Percentiles rank a stretch among this genome's conserved stretches.
These are phyloP conservation scores for Galaxea fascicularis DNA, from an alignment of 92 coral and sea anemone species.

Conservation along the genomic window DNA sequence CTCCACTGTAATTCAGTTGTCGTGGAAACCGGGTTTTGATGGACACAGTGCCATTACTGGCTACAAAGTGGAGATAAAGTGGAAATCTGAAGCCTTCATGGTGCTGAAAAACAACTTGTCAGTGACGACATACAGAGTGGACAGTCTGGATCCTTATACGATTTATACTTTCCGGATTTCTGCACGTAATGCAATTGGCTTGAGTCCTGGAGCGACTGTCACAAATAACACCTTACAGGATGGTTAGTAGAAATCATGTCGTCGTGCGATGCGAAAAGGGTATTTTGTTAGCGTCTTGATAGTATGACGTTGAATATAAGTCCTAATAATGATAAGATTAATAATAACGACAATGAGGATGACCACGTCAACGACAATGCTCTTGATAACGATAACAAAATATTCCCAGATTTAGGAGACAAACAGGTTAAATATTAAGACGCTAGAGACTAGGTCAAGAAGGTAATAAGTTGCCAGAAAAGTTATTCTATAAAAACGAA, in stretches of 20 bases:
- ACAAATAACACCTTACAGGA: conserved; percentile 75
- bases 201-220: conserved; percentile 65
- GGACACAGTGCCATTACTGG: conserved; percentile 86
- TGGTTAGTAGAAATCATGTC: conserved; percentile 46
- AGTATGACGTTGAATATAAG: too few relatives aligned
- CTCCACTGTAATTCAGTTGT: conserved; percentile 78
- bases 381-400: too few relatives aligned
- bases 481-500: too few relatives aligned
- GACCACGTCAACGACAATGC: too few relatives aligned
- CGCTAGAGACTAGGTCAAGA: too few relatives aligned
- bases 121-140: conserved; percentile 49
- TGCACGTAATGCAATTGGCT: conserved; percentile 78
- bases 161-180: conserved; percentile 70
- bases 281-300: neutral
- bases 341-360: too few relatives aligned
- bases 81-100: conserved; percentile 24
- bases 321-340: too few relatives aligned
- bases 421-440: too few relatives aligned
- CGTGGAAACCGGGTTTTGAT: conserved; percentile 91
- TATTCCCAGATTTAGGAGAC: too few relatives aligned
- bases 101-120: conserved; percentile 29
- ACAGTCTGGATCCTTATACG: conserved; percentile 72
- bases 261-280: neutral
- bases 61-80: conserved; percentile 70
- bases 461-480: too few relatives aligned